These are phyloP conservation scores for Synergus japonicus DNA, from an alignment of 2,888 invertebrate species.

Conservation along the genomic window DNA sequence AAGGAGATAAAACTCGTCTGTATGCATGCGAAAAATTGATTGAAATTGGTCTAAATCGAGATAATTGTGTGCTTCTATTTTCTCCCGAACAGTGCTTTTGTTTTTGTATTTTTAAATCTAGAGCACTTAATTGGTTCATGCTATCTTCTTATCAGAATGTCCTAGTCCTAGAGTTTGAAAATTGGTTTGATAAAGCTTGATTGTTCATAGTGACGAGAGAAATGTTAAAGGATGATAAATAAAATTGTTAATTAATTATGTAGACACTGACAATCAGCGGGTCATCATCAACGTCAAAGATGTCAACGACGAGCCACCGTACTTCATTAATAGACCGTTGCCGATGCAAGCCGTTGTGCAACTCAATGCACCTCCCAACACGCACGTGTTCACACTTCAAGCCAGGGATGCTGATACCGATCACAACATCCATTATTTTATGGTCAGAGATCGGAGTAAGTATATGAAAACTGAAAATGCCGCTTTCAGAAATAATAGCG, in stretches of 20 bases:
- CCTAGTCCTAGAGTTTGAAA: neutral
- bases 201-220: neutral
- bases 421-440: constrained; percentile 97
- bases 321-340: constrained; percentile 97
- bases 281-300: constrained; percentile 97
- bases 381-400: constrained; percentile 97
- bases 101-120: neutral
- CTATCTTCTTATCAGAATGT: too few species aligned
- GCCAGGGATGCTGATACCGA: constrained; percentile 98
- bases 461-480: constrained; percentile 48
- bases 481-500: constrained; percentile 43
- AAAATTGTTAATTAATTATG: constrained; percentile 61
- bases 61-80: too few species aligned
- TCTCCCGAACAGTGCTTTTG: too few species aligned
- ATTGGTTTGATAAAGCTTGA: neutral
- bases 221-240: neutral
- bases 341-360: constrained; percentile 99
- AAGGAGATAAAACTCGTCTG: too few species aligned
- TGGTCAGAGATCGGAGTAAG: constrained; percentile 90
- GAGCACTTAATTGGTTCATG: neutral
- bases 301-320: constrained; percentile 97
- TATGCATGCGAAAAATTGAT: too few species aligned
- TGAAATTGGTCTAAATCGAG: too few species aligned
- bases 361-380: constrained; percentile 95
- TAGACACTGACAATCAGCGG: constrained; percentile 96